Evolutionary conservation across 2,797 vertebrate genomes (phyloP), one percentile per base, ranked within the genome.

Genomic region (Lates japonicus): DNA sequence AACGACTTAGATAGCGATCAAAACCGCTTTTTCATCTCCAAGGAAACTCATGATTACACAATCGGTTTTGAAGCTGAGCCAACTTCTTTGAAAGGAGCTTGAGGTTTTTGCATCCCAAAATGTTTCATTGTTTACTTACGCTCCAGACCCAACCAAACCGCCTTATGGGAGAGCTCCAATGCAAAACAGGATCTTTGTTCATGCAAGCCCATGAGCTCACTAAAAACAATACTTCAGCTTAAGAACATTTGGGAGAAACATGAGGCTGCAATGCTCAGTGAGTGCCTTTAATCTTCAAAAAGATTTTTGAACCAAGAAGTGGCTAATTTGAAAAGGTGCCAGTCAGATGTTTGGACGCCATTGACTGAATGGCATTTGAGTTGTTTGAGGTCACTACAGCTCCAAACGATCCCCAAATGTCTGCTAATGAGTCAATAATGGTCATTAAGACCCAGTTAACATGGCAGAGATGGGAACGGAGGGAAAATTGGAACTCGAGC

Each of bases 391-490:
- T 97, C 97, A 96, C 95, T 90, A 94, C 94, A 86, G 95, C 95
- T 93, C 95, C 63, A 46, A 96, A 96, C 95, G 94, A 96, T 97
- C 95, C 95, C 95, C 95, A 95, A 96, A 96, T 95, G 95, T 94
- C 95, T 93, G 90, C 94, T 97, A 97, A 97, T 97, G 96, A 97
- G 96, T 97, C 97, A 97, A 96, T 97, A 97, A 97, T 96, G 95
- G 96, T 95, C 96, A 97, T 98, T 97, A 97, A 96, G 96, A 94
- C 90, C 93, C 96, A 97, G 97, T 98, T 97, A 98, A 97, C 96
- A 95, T 94, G 94, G 95, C 95, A 94, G 92, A 93, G 93, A n/a
- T 70, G 85, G 87, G 87, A 91, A 94, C 93, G 95, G 92, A 94
- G 29, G 94, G 29, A 4, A 97, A 97, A 97, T 91, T 94, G 55